Percentiles rank a stretch among this genome's conserved stretches.
phyloP scores from a whole-genome alignment of 2,888 invertebrate species.

The Myathropa florea region DNA sequence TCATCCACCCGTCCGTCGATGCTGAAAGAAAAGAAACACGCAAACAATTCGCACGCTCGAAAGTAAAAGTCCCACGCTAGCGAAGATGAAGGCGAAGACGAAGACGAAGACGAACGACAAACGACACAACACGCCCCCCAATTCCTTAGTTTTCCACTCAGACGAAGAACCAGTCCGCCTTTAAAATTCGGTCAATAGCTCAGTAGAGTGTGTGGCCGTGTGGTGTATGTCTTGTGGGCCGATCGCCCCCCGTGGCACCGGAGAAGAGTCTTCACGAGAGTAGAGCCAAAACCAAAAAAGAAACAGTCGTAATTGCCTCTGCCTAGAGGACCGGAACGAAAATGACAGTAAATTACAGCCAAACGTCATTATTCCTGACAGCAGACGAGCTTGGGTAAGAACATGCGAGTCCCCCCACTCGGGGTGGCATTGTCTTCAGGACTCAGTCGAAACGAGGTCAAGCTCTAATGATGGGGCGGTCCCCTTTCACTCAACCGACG shows the following conservation, averaged over 20 bases:
- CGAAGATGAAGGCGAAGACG: not conserved
- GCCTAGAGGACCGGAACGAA: constrained; percentile 1
- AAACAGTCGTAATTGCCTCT: constrained; percentile 3
- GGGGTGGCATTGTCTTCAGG: not conserved
- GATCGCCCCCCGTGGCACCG: not conserved
- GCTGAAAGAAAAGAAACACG: not conserved
- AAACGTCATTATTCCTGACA: constrained; percentile 29
- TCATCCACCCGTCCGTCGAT: not conserved
- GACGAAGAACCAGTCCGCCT: not conserved
- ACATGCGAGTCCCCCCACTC: not conserved
- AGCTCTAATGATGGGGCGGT: not conserved
- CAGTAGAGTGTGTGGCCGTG: not conserved
- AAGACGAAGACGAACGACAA: not conserved
- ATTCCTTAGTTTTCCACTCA: not conserved
- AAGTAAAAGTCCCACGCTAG: constrained; percentile 28
- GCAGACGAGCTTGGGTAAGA: not conserved
- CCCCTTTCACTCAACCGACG: not conserved
- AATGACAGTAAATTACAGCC: constrained; percentile 27
- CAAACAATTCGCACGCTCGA: constrained; percentile 28
- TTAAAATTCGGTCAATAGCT: constrained; percentile 25
- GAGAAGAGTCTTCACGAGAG: not conserved
- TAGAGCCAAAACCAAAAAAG: no score
- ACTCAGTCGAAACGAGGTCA: not conserved
- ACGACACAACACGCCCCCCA: not conserved
- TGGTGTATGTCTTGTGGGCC: not conserved